A percentile compares a stretch with the other conserved stretches of the same genome.
phyloP scores from a whole-genome alignment of 2,797 vertebrate species.

The Aphelocoma californica region DNA sequence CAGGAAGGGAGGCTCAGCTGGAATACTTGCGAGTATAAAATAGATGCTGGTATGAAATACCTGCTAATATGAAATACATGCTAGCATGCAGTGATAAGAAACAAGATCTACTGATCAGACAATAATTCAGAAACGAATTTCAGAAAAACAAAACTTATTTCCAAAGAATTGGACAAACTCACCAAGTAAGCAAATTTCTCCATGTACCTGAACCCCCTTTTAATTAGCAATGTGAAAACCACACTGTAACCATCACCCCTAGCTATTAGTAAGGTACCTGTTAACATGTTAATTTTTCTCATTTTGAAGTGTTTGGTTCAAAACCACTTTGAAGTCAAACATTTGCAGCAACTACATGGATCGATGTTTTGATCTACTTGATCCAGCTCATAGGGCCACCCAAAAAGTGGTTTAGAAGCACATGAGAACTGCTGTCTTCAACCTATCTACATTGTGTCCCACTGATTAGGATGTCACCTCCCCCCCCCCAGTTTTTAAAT shows the following conservation, averaged over 20 bases:
- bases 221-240: neutral
- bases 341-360: neutral
- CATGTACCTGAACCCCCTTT: neutral
- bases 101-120: neutral
- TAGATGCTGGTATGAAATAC: neutral
- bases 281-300: neutral
- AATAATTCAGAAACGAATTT: neutral
- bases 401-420: neutral
- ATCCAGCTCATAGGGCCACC: neutral
- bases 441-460: neutral
- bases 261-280: neutral
- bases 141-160: neutral
- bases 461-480: neutral
- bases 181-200: neutral
- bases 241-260: neutral
- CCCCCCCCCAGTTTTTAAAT: neutral
- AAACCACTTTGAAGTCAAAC: neutral
- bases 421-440: neutral
- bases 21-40: neutral
- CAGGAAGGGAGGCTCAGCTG: neutral
- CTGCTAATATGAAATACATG: neutral
- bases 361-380: neutral
- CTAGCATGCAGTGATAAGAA: rapidly evolving
- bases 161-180: neutral
- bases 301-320: neutral